Conservation (phyloP, 2,113 vertebrate genomes). For the Microtus oregoni region DNA sequence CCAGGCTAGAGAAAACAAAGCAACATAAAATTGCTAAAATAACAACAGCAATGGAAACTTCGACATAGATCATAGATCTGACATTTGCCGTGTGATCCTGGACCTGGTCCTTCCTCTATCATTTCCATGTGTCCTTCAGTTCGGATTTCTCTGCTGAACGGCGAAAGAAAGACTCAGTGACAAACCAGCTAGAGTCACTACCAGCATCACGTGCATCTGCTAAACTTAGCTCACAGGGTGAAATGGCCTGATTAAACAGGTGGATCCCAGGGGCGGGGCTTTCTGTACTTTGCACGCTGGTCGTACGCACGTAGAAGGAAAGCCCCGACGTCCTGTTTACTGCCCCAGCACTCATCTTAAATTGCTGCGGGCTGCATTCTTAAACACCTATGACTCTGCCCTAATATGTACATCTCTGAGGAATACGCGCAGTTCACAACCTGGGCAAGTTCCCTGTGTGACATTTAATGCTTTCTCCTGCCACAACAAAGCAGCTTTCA, state of each 20-base stretch:
- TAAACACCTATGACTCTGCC: not conserved
- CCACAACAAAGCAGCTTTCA: slow-evolving; percentile 12
- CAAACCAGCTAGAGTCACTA: not conserved
- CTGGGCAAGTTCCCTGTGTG: not conserved
- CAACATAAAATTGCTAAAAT: not conserved
- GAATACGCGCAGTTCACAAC: not conserved
- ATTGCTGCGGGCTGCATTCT: slow-evolving; percentile 36
- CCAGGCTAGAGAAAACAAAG: not conserved
- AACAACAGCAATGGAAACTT: not conserved
- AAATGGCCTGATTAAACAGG: not conserved
- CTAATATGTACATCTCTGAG: slow-evolving; percentile 16
- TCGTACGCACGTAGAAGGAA: not conserved
- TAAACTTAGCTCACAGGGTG: not conserved
- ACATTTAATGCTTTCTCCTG: not conserved
- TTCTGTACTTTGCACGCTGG: not conserved
- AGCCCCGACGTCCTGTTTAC: not conserved
- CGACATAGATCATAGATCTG: not conserved
- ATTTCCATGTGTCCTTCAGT: slow-evolving; percentile 30
- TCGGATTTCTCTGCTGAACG: slow-evolving; percentile 3
- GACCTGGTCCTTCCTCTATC: not conserved
- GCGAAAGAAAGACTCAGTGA: slow-evolving; percentile 33
- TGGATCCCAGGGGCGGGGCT: not conserved
- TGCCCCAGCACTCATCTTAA: not conserved
- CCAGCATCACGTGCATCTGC: not conserved
- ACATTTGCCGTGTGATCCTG: not conserved